phyloP scores from a whole-genome alignment of 2,888 invertebrate species.

The Tribolium freemani region DNA sequence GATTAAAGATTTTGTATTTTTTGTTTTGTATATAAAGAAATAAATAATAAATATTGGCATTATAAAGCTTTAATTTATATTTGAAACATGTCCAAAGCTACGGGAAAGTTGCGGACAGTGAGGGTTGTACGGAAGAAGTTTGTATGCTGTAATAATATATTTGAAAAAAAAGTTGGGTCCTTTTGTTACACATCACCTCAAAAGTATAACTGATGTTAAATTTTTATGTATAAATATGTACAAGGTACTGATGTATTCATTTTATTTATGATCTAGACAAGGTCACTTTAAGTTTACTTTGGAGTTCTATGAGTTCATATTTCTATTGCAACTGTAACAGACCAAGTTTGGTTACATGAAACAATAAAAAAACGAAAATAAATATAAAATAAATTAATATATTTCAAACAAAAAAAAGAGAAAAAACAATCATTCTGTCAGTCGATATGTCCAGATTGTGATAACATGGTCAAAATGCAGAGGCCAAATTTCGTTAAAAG shows the following conservation, averaged over 20 bases:
- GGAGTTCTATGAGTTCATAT: conserved; percentile 55
- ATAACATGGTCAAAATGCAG: conserved; percentile 34
- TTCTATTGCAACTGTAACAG: conserved; percentile 47
- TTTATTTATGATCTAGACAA: conserved; percentile 64
- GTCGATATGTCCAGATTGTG: conserved; percentile 56
- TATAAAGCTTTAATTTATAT: too few relatives aligned
- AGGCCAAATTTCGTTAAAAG: conserved; percentile 21
- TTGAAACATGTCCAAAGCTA: background rate
- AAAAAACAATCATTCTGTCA: conserved; percentile 61
- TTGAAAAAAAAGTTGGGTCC: conserved; percentile 62
- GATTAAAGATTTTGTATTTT: conserved; percentile 9
- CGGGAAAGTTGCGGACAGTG: background rate
- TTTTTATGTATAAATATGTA: conserved; percentile 61
- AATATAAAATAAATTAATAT: conserved; percentile 65
- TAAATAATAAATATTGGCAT: too few relatives aligned
- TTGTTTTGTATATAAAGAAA: conserved; percentile 19
- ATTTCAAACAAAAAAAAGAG: conserved; percentile 62
- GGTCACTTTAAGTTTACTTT: conserved; percentile 66
- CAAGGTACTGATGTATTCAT: conserved; percentile 65
- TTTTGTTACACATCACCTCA: conserved; percentile 65
- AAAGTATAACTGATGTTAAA: conserved; percentile 61
- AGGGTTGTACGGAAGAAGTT: background rate
- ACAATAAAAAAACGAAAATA: conserved; percentile 56
- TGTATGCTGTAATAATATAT: conserved; percentile 57
- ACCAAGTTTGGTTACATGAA: conserved; percentile 60